Evolutionary conservation across 2,797 vertebrate species (phyloP).

Genomic region (Melanotaenia nigrans): DNA sequence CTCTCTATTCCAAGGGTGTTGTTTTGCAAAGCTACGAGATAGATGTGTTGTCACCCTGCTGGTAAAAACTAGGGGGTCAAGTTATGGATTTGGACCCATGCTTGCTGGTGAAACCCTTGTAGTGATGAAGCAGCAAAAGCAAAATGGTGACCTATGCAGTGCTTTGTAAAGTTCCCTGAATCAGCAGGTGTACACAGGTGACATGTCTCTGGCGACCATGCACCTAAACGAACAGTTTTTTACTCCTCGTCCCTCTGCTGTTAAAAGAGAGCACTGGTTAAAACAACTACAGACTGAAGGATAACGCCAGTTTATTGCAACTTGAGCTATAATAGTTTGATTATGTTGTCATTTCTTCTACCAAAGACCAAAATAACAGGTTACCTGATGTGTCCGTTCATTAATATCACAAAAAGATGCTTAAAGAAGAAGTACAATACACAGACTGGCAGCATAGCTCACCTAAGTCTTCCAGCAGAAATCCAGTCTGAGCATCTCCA

Average conservation of each 20-base stretch:
- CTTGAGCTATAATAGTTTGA: neutral
- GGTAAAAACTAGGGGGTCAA: neutral
- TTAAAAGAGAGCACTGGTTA: conserved; percentile 68
- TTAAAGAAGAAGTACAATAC: too few species aligned
- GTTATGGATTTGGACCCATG: conserved; percentile 37
- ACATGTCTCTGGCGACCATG: conserved; percentile 33
- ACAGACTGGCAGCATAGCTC: neutral
- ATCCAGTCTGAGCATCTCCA: neutral
- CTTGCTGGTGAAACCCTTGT: conserved; percentile 58
- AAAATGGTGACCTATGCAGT: conserved; percentile 35
- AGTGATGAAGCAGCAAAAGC: conserved; percentile 25
- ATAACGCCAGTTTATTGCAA: conserved; percentile 6
- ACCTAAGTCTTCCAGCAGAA: neutral
- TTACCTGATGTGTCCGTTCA: neutral
- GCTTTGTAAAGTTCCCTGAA: conserved; percentile 51
- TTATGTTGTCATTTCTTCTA: too few species aligned
- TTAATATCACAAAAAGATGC: too few species aligned
- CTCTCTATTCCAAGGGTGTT: conserved; percentile 58
- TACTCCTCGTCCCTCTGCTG: conserved; percentile 44
- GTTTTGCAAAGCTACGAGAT: conserved; percentile 61
- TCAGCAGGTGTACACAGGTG: conserved; percentile 53
- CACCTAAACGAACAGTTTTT: conserved; percentile 34
- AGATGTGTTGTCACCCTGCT: conserved; percentile 37
- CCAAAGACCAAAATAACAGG: too few species aligned
- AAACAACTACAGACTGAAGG: conserved; percentile 24